Conservation (phyloP, 1,140 invertebrate species). For the Pachypsylla venusta region DNA sequence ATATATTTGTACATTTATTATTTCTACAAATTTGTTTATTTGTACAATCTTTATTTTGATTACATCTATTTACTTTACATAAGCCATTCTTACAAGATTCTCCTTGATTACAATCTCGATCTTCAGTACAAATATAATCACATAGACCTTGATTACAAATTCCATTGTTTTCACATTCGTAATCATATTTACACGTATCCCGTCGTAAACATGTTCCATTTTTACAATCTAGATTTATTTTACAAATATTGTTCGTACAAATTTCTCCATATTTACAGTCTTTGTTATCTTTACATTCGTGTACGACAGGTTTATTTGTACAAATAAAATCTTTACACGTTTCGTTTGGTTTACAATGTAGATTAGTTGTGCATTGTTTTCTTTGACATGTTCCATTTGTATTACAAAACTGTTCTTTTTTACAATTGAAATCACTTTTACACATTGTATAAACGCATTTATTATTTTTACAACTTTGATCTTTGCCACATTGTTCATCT, state of each 20-base stretch:
- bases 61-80: neutral
- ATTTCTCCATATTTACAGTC: neutral
- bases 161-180: conserved; percentile 6
- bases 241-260: conserved; percentile 4
- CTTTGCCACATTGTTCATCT: neutral
- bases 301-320: neutral
- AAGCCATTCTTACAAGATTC: neutral
- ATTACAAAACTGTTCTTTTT: neutral
- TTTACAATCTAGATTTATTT: neutral
- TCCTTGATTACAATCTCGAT: neutral
- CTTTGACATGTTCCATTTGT: neutral
- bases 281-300: neutral
- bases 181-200: conserved; percentile 6
- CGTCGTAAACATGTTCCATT: neutral
- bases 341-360: neutral
- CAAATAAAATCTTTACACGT: neutral
- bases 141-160: conserved; percentile 1
- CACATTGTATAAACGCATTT: neutral
- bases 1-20: neutral
- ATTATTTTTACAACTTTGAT: neutral
- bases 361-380: neutral
- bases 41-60: neutral
- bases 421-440: neutral
- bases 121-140: neutral
- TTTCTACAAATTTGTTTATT: neutral